Evolutionary conservation across 2,797 vertebrate species (phyloP), one percentile per base, ranked within the genome.

Genomic region (Bucorvus abyssinicus): DNA sequence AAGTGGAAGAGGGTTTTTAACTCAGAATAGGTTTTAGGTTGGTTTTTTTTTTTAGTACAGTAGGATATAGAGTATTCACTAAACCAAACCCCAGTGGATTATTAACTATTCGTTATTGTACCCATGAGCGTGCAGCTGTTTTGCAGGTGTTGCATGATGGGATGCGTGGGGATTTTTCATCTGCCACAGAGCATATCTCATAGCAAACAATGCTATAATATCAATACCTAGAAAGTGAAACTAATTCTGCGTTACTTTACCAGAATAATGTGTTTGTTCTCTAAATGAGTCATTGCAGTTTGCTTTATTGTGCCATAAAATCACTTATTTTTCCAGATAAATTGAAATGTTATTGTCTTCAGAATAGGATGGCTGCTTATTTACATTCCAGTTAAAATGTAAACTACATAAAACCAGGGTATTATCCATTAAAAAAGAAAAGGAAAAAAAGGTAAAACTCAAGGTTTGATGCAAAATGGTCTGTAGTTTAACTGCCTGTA

Each of bases 241-340:
- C 63, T 76, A 71, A 74, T 86, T 93, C 90, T 68, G 78, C 38
- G 78, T 4, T 78, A 30, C 70, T 92, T 95, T 81, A 55, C 55
- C 52, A 78, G 74, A 85, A 89, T 50, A 80, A 96, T 55, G 65
- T 44, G 15, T 87, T 95, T 88, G 5, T 23, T 90, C 83, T 78
- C 80, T 82, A 91, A 96, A 90, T 90, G 92, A 97, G 89, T 76
- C 78, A 21, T 84, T 89, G 36, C 36, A 80, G 24, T 82, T 90
- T 87, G 47, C 80, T 49, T 94, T 95, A 91, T 75, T 94, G 74
- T 34, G 57, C 68, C 85, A 90, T 92, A 93, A 94, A 96, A 93
- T 87, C 55, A 47, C 67, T 70, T 94, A 13, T 67, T 93, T 96
- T 87, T 93, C 53, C 74, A 95, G 73, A 77, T 63, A 95, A 90